A percentile compares a stretch with the other conserved stretches of the same genome.
Conservation (phyloP, 2,888 invertebrate genomes). For the Aphodius sticticus region DNA sequence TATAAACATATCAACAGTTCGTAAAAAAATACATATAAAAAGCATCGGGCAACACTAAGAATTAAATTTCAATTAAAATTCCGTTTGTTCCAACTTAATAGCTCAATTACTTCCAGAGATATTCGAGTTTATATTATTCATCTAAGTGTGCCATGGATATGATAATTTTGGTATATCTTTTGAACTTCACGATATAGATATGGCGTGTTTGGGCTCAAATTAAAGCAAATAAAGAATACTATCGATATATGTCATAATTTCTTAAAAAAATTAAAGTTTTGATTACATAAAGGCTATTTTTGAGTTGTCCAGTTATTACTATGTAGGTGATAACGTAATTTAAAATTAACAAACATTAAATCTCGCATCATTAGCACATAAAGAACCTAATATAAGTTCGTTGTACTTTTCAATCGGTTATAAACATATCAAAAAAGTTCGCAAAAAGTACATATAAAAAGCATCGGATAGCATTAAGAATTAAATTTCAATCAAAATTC, state of each 20-base stretch:
- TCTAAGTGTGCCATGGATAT: background rate
- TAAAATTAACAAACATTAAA: no score
- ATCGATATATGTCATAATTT: background rate
- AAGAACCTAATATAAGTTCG: no score
- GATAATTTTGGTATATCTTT: background rate
- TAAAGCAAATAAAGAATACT: background rate
- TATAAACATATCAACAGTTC: background rate
- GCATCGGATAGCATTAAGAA: background rate
- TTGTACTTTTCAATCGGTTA: no score
- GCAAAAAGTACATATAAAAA: background rate
- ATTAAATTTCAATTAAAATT: background rate
- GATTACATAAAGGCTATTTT: no score
- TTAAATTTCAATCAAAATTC: background rate
- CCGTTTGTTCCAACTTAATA: background rate
- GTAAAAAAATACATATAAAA: no score
- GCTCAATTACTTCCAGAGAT: background rate
- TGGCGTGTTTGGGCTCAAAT: background rate
- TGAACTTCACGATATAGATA: background rate
- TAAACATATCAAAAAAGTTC: background rate
- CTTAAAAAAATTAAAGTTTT: no score
- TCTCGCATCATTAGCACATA: no score
- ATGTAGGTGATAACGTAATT: no score
- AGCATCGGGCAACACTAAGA: no score
- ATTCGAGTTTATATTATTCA: background rate
- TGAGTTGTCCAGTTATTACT: no score